These are phyloP conservation scores for Archaeoteleia sp. DNA, from an alignment of 2,888 invertebrate species.

Conservation along the genomic window DNA sequence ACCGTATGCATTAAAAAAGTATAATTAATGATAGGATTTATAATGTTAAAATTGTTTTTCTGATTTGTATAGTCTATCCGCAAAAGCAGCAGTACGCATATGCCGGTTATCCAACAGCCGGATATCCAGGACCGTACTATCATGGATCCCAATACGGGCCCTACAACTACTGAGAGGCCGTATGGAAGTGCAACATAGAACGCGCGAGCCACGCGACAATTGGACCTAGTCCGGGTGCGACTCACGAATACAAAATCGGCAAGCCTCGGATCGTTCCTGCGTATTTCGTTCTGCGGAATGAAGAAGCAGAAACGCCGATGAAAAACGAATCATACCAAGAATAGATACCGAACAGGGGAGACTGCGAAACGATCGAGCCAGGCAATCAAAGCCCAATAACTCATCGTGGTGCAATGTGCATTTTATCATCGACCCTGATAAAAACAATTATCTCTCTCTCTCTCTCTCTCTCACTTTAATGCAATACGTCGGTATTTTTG, in stretches of 20 bases:
- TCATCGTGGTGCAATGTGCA: background rate
- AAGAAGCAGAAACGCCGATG: conserved; percentile 10
- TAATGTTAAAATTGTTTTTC: no score
- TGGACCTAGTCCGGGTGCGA: conserved; percentile 29
- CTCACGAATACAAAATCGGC: conserved; percentile 17
- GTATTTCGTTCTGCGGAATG: conserved; percentile 4
- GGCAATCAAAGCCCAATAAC: conserved; percentile 32
- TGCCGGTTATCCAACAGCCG: conserved; percentile 88
- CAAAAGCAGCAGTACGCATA: conserved; percentile 96
- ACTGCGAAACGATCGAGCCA: conserved; percentile 25
- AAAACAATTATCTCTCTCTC: no score
- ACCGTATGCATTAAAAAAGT: no score
- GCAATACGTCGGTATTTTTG: no score
- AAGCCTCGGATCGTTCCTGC: conserved; percentile 8
- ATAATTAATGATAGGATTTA: no score
- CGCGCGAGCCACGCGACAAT: conserved; percentile 7
- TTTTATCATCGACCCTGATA: no score
- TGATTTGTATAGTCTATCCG: no score
- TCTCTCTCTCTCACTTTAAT: no score
- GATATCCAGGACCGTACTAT: conserved; percentile 91
- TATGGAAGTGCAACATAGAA: conserved; percentile 22
- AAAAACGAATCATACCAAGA: conserved; percentile 1
- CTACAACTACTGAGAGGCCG: conserved; percentile 86
- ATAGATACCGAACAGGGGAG: conserved; percentile 3
- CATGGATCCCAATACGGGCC: conserved; percentile 94